Evolutionary conservation across 2,888 invertebrate genomes (phyloP), one percentile per base, ranked within the genome.

Genomic region (Dolichomitus sp.): DNA sequence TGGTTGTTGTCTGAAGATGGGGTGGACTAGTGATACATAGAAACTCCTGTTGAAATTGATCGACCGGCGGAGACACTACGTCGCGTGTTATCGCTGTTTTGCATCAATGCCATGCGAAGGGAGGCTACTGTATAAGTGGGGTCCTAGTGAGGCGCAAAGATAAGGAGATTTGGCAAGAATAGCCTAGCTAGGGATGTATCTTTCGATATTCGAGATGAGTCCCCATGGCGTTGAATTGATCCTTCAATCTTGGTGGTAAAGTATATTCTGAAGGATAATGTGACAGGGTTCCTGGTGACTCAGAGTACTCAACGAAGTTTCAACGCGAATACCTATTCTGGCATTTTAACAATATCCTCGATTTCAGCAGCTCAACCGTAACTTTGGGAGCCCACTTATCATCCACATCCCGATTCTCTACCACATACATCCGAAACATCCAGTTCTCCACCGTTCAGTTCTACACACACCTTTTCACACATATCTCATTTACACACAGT

Each of bases 151-250:
- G 42, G 59, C 59, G 57, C 17, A 45, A 33, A 72, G 30, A 72
- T 72, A 40, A 72, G 40, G 14, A 33, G 70, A 72, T 59, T 33
- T 5, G 42, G 27, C 33, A 17, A 57, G 42, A 57, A 45, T 40
- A n/a, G 30, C 17, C 27, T 30, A 19, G 27, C 45, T 27, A 7
- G 27, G 14, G 45, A 57, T 12, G 45, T 17, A 57, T 72, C 27
- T 45, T 48, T 45, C 27, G 59, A 61, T 37, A 40, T 61, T 61
- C 11, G 7, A 37, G 37, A 37, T 40, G 33, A 37, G 17, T 40
- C n/a, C 33, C 17, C 37, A 33, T 17, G 37, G 17, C 37, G 33
- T 37, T 37, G 30, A 37, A 37, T 59, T 37, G n/a, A 59, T 61
- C 17, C 37, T 37, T 4, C 4, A 37, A 61, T 40, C 37, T 11